Evolutionary conservation across 92 coral and sea anemone species (phyloP), one percentile per base, ranked within the genome.

Genomic region (Epizoanthus stellaris): DNA sequence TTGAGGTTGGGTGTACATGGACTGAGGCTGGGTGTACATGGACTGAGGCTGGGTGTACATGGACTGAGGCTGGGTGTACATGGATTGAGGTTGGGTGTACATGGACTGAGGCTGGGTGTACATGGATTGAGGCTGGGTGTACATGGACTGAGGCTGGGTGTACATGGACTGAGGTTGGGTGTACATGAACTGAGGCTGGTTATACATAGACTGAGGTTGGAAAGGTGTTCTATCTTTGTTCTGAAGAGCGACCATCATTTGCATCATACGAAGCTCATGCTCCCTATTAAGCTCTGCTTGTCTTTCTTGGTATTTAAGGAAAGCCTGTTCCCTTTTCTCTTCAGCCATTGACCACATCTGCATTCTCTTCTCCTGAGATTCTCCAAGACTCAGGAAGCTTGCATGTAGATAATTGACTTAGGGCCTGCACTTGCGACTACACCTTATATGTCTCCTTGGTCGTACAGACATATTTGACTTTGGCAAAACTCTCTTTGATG

Each of bases 221-320:
- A 42, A 42, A 42, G 47, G 47, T 42, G 47, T 42, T 42, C 5
- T 42, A 42, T 42, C 47, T 42, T 42, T 42, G 47, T 87, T 72
- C 84, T 89, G 89, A 60, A 74, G 20, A 23, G 83, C 84, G 73
- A 66, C 58, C 89, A 89, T 80, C 53, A 88, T 82, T 77, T 75
- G 85, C 82, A 76, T 67, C 87, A 73, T 85, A 70, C 81, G 87
- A 1, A 85, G 74, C 77, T 89, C 87, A 81, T 86, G 87, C 57
- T 85, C 79, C 58, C 84, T 68, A 72, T 89, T 89, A 49, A 86
- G 80, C 75, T 89, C 89, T 52, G 85, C 89, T 60, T 89, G 92
- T 81, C 86, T 89, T 66, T 89, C 92, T 75, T 89, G 92, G 73
- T 89, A 81, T 67, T 67, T 54, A 23, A 90, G 85, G 38, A 81